Evolutionary conservation across 2,113 vertebrate species (phyloP), one percentile per base, ranked within the genome.

Genomic region (Pterocles orientalis): DNA sequence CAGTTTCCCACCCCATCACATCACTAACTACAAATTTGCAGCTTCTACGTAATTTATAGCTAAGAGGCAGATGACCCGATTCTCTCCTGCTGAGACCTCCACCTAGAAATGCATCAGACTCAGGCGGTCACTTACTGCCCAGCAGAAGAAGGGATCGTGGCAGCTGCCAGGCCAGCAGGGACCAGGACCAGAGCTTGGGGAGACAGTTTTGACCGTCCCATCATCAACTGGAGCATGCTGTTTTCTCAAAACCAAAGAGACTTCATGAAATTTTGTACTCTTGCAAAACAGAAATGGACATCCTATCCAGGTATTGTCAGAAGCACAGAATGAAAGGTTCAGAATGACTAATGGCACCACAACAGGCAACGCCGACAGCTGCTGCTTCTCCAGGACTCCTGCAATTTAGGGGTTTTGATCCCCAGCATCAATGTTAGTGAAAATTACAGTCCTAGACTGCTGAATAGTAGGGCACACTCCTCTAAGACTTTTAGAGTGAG

Each of bases 221-320:
- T 39, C 7, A 0, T 26, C 20, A 71, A 4, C 13, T 18, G 41
- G 4, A 82, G 18, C 0, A 0, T 15, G 66, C 4, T 3, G 1
- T 36, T 82, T 56, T 20, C n/a, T 71, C 78, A 33, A 48, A 95
- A 54, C 14, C 57, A 62, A 53, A 29, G 73, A 73, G 31, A 39
- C 20, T 45, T 54, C 2, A 8, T 14, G 12, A 58, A 31, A 33
- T 36, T 23, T 20, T 36, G 12, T 16, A n/a, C 33, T 78, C 47
- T 41, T 53, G 18, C 12, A 39, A 87, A 79, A 26, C 20, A 87
- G 57, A 47, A 85, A 33, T 0, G 7, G 39, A 18, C 5, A 39
- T 60, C 16, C 62, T 36, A 24, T 45, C 57, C 2, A 16, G 33
- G 33, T 20, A 43, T 54, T 54, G 36, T 65, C 53, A 88, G 79